Percentiles rank a stretch among this genome's conserved stretches.
These are phyloP conservation scores for Hipparchia semele DNA, from an alignment of 2,888 invertebrate genomes.

Conservation along the genomic window DNA sequence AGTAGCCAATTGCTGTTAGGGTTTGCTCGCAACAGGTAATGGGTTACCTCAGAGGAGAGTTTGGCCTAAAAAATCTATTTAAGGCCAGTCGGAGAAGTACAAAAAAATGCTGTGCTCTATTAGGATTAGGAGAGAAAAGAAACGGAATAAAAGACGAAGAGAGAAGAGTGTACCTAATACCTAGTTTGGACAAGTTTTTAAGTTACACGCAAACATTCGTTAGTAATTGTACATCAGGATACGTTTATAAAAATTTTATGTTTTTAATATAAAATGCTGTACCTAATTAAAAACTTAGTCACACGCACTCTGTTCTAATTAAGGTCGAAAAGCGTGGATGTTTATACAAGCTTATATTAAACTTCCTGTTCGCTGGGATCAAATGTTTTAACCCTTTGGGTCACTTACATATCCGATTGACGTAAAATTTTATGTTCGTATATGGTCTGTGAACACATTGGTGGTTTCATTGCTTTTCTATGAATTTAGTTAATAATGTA, in stretches of 20 bases:
- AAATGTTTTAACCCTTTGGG: slow-evolving; percentile 13
- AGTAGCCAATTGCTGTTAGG: slow-evolving; percentile 12
- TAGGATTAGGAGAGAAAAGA: no score
- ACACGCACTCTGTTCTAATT: slow-evolving; percentile 14
- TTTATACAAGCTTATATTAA: slow-evolving; percentile 11
- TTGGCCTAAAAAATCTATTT: no score
- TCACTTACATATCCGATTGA: slow-evolving; percentile 13
- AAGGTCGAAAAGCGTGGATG: slow-evolving; percentile 11
- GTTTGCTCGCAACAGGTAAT: background rate
- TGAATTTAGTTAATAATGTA: background rate
- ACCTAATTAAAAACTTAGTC: slow-evolving; percentile 4
- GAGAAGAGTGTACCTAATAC: no score
- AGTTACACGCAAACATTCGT: background rate
- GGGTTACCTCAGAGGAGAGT: no score
- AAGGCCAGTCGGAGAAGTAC: no score
- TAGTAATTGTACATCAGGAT: background rate
- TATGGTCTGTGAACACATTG: background rate
- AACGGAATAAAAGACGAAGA: no score
- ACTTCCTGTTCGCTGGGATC: slow-evolving; percentile 9
- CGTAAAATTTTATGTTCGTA: slow-evolving; percentile 12
- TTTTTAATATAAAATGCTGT: slow-evolving; percentile 11
- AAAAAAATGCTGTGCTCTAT: no score
- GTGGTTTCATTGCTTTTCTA: background rate
- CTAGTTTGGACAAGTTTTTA: background rate
- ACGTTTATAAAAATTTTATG: slow-evolving; percentile 5